Evolutionary conservation across 2,113 vertebrate species (phyloP).

Genomic region (Rhodinocichla rosea): DNA sequence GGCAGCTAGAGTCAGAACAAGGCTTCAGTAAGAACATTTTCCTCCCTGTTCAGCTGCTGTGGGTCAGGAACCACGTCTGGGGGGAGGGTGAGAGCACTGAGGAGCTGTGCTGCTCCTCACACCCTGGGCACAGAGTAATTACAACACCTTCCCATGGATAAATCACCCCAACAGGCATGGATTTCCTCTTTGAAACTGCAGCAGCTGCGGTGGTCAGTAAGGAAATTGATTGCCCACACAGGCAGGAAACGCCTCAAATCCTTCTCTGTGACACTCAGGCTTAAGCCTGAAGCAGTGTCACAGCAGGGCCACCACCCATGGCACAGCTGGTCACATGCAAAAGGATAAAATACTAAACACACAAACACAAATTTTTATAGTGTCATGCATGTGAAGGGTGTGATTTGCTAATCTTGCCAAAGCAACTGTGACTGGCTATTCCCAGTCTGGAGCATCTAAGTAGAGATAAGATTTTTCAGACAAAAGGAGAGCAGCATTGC

Average conservation of each 20-base stretch:
- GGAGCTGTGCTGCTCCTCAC: not conserved
- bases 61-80: accelerated
- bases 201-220: not conserved
- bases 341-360: not conserved
- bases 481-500: not conserved
- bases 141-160: not conserved
- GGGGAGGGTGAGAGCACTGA: not conserved
- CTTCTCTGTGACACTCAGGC: not conserved
- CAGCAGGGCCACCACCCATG: not conserved
- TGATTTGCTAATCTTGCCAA: not conserved
- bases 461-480: not conserved
- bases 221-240: not conserved
- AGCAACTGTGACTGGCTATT: not conserved
- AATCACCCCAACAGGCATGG: not conserved
- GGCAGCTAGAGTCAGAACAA: not conserved
- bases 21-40: not conserved
- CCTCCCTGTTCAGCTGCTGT: not conserved
- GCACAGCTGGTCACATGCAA: not conserved
- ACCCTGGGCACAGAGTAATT: not conserved
- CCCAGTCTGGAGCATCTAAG: not conserved
- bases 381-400: not conserved
- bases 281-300: not conserved
- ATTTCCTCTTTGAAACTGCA: not conserved
- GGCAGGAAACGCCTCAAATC: not conserved
- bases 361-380: not conserved